These are phyloP conservation scores for Cricetomys ansorgei DNA, from an alignment of 2,113 vertebrate species.

Conservation along the genomic window DNA sequence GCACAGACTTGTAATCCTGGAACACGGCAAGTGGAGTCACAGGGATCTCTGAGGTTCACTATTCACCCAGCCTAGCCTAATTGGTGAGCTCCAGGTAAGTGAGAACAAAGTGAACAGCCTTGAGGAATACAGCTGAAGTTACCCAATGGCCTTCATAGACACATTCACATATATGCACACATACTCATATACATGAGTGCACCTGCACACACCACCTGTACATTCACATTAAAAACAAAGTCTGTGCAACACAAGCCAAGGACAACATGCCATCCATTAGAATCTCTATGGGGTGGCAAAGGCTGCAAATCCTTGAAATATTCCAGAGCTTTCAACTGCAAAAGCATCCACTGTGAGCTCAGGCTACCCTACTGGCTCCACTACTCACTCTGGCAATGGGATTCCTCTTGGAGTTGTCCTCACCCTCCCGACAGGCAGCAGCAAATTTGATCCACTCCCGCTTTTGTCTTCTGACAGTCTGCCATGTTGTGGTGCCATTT, in stretches of 20 bases:
- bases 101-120: neutral
- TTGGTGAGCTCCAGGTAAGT: neutral
- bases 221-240: neutral
- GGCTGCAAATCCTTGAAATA: neutral
- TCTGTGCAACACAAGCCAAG: neutral
- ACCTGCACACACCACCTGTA: too few species aligned
- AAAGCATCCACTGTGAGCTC: neutral
- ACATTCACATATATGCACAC: neutral
- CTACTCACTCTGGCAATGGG: slow-evolving; percentile 89
- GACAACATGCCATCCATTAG: neutral
- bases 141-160: neutral
- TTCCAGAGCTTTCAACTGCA: neutral
- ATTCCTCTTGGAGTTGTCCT: slow-evolving; percentile 88
- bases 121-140: neutral
- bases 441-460: slow-evolving; percentile 90
- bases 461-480: slow-evolving; percentile 87
- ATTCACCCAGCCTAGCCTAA: neutral
- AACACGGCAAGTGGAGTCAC: neutral
- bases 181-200: too few species aligned
- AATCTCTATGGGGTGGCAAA: neutral
- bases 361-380: neutral
- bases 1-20: neutral
- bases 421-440: slow-evolving; percentile 86
- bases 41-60: neutral
- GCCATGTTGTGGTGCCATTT: slow-evolving; percentile 85